Base-by-base conservation (phyloP, 1,140 invertebrate genomes). In the Trichonephila clavata region DNA sequence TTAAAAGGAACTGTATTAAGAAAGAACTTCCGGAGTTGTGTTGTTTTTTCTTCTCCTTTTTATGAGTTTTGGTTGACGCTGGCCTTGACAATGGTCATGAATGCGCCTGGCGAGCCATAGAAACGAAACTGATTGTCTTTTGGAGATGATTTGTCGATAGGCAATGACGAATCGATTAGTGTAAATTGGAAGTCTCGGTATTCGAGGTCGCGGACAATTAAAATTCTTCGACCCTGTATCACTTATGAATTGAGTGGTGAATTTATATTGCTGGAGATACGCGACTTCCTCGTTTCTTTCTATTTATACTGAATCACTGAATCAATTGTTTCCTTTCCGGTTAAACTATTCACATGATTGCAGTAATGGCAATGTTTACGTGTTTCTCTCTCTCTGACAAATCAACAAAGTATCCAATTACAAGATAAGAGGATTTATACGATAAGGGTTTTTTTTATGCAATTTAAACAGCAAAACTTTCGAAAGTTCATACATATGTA, bases 1-100 rank as follows among this genome's bases (percentile, higher is more conserved):
- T 86, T 86, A 86, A 86, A 61, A 60, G 84, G 84, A 86, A 86
- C 57, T 86, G 24, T 16, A 60, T 50, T 60, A 86, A 86, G 43
- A 86, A 86, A 86, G 24, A 24, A 60, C 83, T 86, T 86, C 84
- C 84, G 57, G 84, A 27, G 84, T 86, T 63, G 59, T 86, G 20
- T 32, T 77, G 39, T 20, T 77, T 83, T 39, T 6, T 27, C 0
- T 20, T 4, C 14, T 24, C 18, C 13, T 61, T 27, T 86, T 61
- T 18, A 61, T 24, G 59, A 32, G 57, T 18, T 27, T 86, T 5
- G 5, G 13, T 18, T 18, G 32, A 39, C 71, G 27, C 18, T 60
- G 59, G 27, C 84, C 84, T 60, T 86, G 84, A 32, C 84, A 60
- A 60, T 63, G 59, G 84, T n/a, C 50, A 84, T 57, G 81, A 84